These are phyloP conservation scores for Hucho hucho DNA, from an alignment of 2,113 vertebrate species.

Conservation along the genomic window DNA sequence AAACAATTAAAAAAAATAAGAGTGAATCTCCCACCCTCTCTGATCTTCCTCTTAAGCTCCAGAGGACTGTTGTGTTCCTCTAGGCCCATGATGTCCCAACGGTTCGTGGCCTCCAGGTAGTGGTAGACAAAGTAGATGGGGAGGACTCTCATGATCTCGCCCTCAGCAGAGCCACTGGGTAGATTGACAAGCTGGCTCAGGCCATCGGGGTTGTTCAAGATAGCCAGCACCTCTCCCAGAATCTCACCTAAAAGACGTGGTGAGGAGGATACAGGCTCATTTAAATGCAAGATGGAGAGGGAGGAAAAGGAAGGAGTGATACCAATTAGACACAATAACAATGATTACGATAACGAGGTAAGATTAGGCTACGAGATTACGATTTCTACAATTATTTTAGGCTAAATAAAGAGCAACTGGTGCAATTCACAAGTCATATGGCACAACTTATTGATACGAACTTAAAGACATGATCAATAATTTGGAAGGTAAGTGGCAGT, in stretches of 20 bases:
- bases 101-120: constrained; percentile 77
- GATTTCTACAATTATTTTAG: too few relatives aligned
- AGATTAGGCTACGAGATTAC: too few relatives aligned
- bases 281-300: background rate
- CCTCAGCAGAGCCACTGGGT: constrained; percentile 80
- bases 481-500: too few relatives aligned
- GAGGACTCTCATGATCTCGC: constrained; percentile 75
- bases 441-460: too few relatives aligned
- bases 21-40: constrained; percentile 71
- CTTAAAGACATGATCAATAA: too few relatives aligned
- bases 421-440: too few relatives aligned
- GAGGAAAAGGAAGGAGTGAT: too few relatives aligned
- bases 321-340: background rate
- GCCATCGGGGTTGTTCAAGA: constrained; percentile 68
- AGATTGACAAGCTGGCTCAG: constrained; percentile 70
- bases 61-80: constrained; percentile 45
- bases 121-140: constrained; percentile 79
- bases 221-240: constrained; percentile 75
- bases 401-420: too few relatives aligned
- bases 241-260: constrained; percentile 75
- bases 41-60: constrained; percentile 76
- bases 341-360: too few relatives aligned
- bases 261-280: background rate
- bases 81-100: constrained; percentile 76
- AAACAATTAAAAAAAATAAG: background rate